A percentile compares a stretch with the other conserved stretches of the same genome.
phyloP scores from a whole-genome alignment of 2,888 invertebrate species.

The Cyclophora punctaria region DNA sequence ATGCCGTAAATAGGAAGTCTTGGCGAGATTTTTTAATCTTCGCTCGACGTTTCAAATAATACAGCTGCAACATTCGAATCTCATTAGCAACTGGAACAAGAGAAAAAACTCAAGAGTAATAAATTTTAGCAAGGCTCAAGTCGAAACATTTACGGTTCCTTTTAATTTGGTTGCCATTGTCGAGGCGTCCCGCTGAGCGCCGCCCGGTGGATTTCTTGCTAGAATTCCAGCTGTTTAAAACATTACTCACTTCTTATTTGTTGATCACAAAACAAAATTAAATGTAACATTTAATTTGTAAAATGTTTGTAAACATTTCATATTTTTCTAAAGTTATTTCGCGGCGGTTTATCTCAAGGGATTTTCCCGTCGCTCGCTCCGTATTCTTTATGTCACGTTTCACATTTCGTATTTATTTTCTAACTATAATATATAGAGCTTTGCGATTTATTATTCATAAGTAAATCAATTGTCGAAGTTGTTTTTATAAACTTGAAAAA shows the following conservation, averaged over 20 bases:
- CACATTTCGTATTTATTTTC: too few relatives aligned
- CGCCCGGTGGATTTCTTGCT: conserved; percentile 62
- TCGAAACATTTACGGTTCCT: conserved; percentile 71
- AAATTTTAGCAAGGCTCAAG: conserved; percentile 73
- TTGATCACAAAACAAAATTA: conserved; percentile 60
- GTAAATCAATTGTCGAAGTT: too few relatives aligned
- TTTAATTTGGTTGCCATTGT: conserved; percentile 74
- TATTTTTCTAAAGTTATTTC: conserved; percentile 2
- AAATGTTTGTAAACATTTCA: conserved; percentile 8
- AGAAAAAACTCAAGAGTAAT: conserved; percentile 62
- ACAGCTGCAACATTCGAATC: conserved; percentile 69
- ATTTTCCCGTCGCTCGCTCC: conserved; percentile 1
- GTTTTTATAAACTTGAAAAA: too few relatives aligned
- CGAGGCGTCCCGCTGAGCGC: conserved; percentile 65
- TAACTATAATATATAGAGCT: too few relatives aligned
- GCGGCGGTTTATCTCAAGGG: conserved; percentile 2
- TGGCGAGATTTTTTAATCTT: conserved; percentile 45
- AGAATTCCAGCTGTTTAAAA: conserved; percentile 68
- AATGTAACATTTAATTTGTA: conserved; percentile 36
- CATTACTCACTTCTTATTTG: conserved; percentile 67
- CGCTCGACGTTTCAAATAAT: conserved; percentile 50
- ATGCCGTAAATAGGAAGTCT: conserved; percentile 33
- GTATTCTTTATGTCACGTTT: too few relatives aligned
- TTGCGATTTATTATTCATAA: too few relatives aligned
- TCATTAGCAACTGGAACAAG: conserved; percentile 70